Percentiles rank a stretch among this genome's conserved stretches.
These are phyloP conservation scores for Pedionomus torquatus DNA, from an alignment of 2,113 vertebrate species.

Conservation along the genomic window DNA sequence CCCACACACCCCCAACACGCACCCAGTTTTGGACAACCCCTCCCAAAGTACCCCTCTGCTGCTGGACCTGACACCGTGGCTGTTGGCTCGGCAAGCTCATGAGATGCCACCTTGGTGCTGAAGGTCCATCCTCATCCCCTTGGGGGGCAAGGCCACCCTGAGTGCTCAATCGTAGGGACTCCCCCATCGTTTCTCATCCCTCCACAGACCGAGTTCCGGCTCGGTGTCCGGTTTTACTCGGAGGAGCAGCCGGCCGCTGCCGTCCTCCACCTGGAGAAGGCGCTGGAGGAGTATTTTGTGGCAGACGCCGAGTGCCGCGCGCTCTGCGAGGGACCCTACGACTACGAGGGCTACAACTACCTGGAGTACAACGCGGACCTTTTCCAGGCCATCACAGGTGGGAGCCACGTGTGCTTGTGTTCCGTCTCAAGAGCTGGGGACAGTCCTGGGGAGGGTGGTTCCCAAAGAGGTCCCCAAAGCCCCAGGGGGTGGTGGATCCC, in stretches of 20 bases:
- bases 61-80: fast-evolving
- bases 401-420: fast-evolving
- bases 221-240: slow-evolving; percentile 86
- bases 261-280: slow-evolving; percentile 84
- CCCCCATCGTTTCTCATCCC: background rate
- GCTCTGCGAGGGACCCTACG: slow-evolving; percentile 90
- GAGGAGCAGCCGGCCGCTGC: slow-evolving; percentile 81
- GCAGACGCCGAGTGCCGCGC: slow-evolving; percentile 84
- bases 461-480: background rate
- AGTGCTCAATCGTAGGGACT: background rate
- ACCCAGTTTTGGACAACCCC: background rate
- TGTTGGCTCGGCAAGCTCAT: background rate
- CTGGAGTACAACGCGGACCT: slow-evolving; percentile 95
- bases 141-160: fast-evolving
- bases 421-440: background rate
- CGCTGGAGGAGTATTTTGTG: slow-evolving; percentile 81
- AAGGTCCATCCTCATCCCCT: background rate
- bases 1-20: background rate
- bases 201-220: slow-evolving; percentile 83
- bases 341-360: slow-evolving; percentile 96
- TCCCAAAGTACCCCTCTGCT: background rate
- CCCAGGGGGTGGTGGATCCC: background rate
- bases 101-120: background rate
- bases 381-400: slow-evolving; percentile 91
- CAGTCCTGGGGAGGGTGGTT: fast-evolving